Conservation (phyloP, 2,113 vertebrate genomes). For the Oncorhynchus gorbuscha region DNA sequence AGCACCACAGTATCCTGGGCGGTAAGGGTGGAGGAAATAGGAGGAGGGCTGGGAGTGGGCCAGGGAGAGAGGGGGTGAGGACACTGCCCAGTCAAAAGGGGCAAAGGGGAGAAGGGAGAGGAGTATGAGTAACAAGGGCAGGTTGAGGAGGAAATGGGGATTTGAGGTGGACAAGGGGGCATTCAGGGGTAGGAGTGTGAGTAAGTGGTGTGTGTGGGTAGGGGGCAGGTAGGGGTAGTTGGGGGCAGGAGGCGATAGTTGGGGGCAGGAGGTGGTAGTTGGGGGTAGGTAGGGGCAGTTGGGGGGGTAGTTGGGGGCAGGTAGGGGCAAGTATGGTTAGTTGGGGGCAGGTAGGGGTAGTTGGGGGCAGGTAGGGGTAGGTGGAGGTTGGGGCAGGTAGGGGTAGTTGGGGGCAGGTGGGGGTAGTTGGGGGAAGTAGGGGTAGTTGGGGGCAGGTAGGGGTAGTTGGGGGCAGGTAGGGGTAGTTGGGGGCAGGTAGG, state of each 20-base stretch:
- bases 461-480: no score
- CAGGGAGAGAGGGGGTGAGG: conserved; percentile 71
- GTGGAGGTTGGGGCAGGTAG: conserved; percentile 28
- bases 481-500: no score
- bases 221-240: neutral
- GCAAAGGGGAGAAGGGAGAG: conserved; percentile 8
- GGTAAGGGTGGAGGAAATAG: conserved; percentile 74
- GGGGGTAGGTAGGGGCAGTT: no score
- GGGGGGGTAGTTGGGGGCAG: neutral
- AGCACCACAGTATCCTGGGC: conserved; percentile 60
- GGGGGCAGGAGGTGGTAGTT: neutral
- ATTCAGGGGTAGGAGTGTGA: neutral
- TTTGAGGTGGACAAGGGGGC: neutral
- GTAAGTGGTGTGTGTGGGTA: conserved; percentile 27
- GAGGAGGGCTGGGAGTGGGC: conserved; percentile 48
- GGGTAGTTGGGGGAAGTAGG: no score
- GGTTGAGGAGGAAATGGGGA: neutral
- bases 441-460: neutral
- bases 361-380: neutral
- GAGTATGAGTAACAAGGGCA: conserved; percentile 23
- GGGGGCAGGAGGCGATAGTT: neutral
- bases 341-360: neutral
- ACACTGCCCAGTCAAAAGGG: conserved; percentile 57
- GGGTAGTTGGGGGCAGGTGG: neutral
- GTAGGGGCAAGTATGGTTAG: neutral